Evolutionary conservation across 2,888 invertebrate genomes (phyloP).

Genomic region (Eupithecia centaureata): DNA sequence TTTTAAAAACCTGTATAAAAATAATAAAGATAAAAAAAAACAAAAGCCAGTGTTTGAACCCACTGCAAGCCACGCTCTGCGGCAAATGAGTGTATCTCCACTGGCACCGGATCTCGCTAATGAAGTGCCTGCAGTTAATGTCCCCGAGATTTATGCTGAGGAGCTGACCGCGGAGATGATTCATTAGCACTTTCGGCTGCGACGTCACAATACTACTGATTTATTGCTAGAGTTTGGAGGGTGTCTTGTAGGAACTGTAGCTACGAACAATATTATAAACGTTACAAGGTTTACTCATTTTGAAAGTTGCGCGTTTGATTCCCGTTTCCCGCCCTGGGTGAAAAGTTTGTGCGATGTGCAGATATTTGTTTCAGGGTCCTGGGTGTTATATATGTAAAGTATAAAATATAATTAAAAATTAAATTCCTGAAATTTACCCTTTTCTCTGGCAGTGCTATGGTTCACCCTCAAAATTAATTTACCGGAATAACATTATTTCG

Average conservation of each 20-base stretch:
- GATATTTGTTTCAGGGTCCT: no score
- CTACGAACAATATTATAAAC: not conserved
- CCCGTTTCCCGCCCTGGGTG: no score
- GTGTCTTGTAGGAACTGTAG: not conserved
- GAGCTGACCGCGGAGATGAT: slow-evolving; percentile 37
- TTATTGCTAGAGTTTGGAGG: slow-evolving; percentile 12
- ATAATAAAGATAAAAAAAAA: no score
- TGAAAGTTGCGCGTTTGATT: no score
- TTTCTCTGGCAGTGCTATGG: no score
- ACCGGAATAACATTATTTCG: no score
- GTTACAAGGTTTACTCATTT: not conserved
- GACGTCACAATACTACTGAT: slow-evolving; percentile 26
- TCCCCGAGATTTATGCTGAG: slow-evolving; percentile 63
- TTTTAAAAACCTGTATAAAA: no score
- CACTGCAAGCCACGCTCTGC: slow-evolving; percentile 25
- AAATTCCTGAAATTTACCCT: no score
- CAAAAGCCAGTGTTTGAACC: not conserved
- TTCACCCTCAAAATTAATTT: no score
- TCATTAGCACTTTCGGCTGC: slow-evolving; percentile 25
- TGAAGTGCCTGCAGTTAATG: slow-evolving; percentile 76
- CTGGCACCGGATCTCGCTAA: slow-evolving; percentile 65
- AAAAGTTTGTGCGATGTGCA: no score
- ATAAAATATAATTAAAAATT: no score
- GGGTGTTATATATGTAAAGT: no score
- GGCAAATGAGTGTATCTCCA: slow-evolving; percentile 40